Percentiles rank a stretch among this genome's conserved stretches.
Evolutionary conservation across 2,888 invertebrate genomes (phyloP).

Genomic region (Brenthis hecate): DNA sequence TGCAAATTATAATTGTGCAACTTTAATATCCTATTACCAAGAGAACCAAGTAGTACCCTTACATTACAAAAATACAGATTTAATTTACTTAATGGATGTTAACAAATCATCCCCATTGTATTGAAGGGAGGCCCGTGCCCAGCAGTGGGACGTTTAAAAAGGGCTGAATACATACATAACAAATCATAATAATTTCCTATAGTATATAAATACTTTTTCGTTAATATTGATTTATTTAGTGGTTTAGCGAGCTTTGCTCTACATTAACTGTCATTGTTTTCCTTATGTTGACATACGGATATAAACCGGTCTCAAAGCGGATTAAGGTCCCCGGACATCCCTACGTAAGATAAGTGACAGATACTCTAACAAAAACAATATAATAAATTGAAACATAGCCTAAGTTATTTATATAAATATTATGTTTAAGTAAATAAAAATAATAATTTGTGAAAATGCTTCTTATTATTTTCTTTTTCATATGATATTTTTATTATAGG

Average conservation of each 20-base stretch:
- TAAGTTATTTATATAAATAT: background rate
- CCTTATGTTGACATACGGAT: conserved; percentile 26
- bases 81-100: no score
- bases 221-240: conserved; percentile 18
- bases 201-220: conserved; percentile 13
- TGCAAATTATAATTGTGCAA: no score
- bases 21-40: no score
- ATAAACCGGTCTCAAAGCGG: conserved; percentile 26
- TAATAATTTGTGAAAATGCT: background rate
- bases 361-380: conserved; percentile 25
- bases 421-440: no score
- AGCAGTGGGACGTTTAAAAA: no score
- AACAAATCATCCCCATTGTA: no score
- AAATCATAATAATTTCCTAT: background rate
- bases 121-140: no score
- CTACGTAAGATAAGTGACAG: conserved; percentile 12
- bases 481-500: no score
- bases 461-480: conserved; percentile 6
- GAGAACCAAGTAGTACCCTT: no score
- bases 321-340: conserved; percentile 25
- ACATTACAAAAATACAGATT: no score
- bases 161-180: no score
- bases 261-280: conserved; percentile 28
- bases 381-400: conserved; percentile 12
- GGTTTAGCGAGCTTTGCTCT: conserved; percentile 20